Base-by-base conservation (phyloP, 2,888 invertebrate species). In the Urechis unicinctus region DNA sequence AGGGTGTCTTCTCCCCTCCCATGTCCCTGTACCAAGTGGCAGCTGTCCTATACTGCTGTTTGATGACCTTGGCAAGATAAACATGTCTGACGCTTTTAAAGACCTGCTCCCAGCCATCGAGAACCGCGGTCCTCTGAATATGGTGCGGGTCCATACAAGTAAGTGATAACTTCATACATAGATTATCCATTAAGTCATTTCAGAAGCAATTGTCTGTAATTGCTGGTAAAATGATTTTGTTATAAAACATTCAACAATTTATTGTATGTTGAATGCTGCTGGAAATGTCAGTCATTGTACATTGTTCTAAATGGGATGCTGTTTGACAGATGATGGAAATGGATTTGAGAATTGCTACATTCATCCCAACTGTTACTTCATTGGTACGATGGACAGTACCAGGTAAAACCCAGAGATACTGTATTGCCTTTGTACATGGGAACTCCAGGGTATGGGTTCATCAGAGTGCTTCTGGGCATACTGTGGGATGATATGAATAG, bases 361-460 rank as follows among this genome's bases (percentile, higher is more conserved):
- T 47, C 62, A 65, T 26, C 68, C 70, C 22, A 64, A 66, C 56
- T 72, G 74, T 58, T 72, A 70, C 56, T 66, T 75, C 45, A 64
- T 75, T 26, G 73, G 69, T 17, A 73, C 73, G n/a, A 72, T 75
- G 71, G 70, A 74, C 61, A 68, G 70, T 62, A 62, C 70, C 24
- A 68, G 73, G 74, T 71, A 59, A 48, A 52, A 46, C 21, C 9
- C 6, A 52, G n/a, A n/a, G n/a, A n/a, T n/a, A n/a, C n/a, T n/a
- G n/a, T n/a, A n/a, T n/a, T n/a, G n/a, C n/a, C n/a, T n/a, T n/a
- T n/a, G n/a, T n/a, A n/a, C n/a, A n/a, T n/a, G n/a, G n/a, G n/a
- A n/a, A n/a, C n/a, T n/a, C n/a, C n/a, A n/a, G n/a, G n/a, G n/a
- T n/a, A n/a, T n/a, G n/a, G n/a, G n/a, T n/a, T n/a, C n/a, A n/a